Base-by-base conservation (phyloP, 2,888 invertebrate species). In the Vanessa cardui region DNA sequence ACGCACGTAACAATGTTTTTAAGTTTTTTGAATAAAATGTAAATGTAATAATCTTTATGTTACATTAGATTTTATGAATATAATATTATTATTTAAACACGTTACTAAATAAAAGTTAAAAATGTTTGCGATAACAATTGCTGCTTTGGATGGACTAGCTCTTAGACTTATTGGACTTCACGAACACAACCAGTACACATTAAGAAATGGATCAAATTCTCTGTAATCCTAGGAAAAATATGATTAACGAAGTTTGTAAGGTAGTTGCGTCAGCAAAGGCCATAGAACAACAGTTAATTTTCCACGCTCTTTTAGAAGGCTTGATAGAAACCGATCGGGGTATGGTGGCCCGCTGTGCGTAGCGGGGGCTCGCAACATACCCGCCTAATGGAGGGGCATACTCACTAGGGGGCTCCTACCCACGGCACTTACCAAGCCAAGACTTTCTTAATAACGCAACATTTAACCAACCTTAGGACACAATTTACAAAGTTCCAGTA, bases 321-420 rank as follows among this genome's bases (percentile, higher is more conserved):
- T 80, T 78, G 70, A 79, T 81, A 78, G 77, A 75, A 72, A 75
- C 76, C 74, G 74, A 75, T 73, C 76, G 69, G 66, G 62, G 64
- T 71, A 77, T 75, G 78, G 79, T 75, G 77, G 70, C 69, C 73
- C 82, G 89, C 89, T 81, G 90, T 71, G 91, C 88, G 69, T 80
- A 72, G 78, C 85, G 83, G 90, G 90, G 85, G 78, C 80, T 82
- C 84, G 77, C 80, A 76, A 88, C 89, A 88, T 80, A 84, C 75
- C 77, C 86, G 76, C 81, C 83, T 90, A 90, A 90, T 90, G 90
- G 88, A 88, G 81, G 82, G 76, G 75, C 78, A 75, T 80, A 72
- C 85, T 78, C 84, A 78, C 82, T 82, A 78, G 87, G 88, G 84
- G 85, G 86, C 82, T 80, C 83, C 83, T 84, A 86, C 84, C 81